Evolutionary conservation across 1,140 invertebrate genomes (phyloP).

Genomic region (Trichonephila inaurata): DNA sequence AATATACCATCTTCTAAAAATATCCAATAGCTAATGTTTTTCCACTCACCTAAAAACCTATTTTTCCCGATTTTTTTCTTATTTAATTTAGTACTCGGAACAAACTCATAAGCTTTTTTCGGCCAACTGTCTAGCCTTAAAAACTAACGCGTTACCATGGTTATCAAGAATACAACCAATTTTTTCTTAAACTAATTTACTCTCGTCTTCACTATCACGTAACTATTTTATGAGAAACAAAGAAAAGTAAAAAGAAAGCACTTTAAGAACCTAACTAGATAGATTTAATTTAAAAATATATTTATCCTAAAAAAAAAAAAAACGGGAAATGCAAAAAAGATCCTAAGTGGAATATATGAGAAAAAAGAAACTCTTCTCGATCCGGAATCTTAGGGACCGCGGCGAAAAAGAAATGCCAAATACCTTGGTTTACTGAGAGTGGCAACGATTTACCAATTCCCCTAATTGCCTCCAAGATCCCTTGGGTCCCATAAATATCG

Average conservation of each 20-base stretch:
- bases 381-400: background rate
- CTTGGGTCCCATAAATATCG: conserved; percentile 47
- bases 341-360: background rate
- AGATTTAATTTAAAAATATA: background rate
- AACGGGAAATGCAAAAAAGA: background rate
- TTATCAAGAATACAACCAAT: no score
- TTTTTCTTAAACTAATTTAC: no score
- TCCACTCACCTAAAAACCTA: no score
- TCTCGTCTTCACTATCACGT: no score
- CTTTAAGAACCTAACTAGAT: background rate
- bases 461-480: conserved; percentile 42
- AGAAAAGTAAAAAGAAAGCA: background rate
- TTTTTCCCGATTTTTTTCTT: no score
- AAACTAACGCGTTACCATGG: no score
- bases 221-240: background rate
- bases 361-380: background rate
- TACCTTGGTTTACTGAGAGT: background rate
- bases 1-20: no score
- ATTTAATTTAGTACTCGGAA: no score
- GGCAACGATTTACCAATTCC: conserved; percentile 49
- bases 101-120: no score
- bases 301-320: background rate
- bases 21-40: no score
- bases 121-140: no score
- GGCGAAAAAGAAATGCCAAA: background rate